phyloP scores from a whole-genome alignment of 2,888 invertebrate species.

The Pyrgus malvae region DNA sequence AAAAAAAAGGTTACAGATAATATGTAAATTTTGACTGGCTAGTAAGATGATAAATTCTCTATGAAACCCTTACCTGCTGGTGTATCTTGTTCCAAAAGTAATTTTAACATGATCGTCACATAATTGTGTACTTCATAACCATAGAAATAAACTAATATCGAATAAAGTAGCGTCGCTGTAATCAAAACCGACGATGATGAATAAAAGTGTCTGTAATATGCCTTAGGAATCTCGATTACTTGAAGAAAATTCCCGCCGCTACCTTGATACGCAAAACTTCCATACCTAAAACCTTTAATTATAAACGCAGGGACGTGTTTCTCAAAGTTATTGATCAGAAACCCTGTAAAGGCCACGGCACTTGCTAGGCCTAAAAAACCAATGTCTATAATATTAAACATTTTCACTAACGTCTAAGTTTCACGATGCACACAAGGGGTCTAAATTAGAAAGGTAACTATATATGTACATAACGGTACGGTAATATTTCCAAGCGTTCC shows the following conservation, averaged over 20 bases:
- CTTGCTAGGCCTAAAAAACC: conserved; percentile 68
- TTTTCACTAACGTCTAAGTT: conserved; percentile 31
- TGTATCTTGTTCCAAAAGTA: conserved; percentile 63
- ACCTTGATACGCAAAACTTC: conserved; percentile 85
- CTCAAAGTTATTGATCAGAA: conserved; percentile 85
- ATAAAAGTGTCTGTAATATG: conserved; percentile 92
- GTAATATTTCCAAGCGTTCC: not conserved
- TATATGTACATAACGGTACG: conserved; percentile 26
- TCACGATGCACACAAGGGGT: not conserved
- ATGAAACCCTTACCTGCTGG: conserved; percentile 79
- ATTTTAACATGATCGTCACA: conserved; percentile 71
- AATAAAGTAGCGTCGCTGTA: conserved; percentile 66
- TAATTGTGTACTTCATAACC: conserved; percentile 70
- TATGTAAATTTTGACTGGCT: too few relatives aligned
- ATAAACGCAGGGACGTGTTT: conserved; percentile 84
- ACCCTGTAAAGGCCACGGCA: conserved; percentile 77
- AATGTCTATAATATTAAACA: conserved; percentile 70
- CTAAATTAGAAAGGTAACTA: conserved; percentile 10
- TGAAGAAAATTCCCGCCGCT: conserved; percentile 66
- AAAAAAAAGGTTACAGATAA: too few relatives aligned
- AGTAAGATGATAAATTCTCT: too few relatives aligned
- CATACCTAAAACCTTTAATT: conserved; percentile 86
- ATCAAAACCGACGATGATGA: conserved; percentile 84
- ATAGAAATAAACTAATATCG: conserved; percentile 74
- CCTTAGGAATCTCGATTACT: conserved; percentile 87